A percentile compares a stretch with the other conserved stretches of the same genome.
These are phyloP conservation scores for Automeris io DNA, from an alignment of 2,888 invertebrate species.

Conservation along the genomic window DNA sequence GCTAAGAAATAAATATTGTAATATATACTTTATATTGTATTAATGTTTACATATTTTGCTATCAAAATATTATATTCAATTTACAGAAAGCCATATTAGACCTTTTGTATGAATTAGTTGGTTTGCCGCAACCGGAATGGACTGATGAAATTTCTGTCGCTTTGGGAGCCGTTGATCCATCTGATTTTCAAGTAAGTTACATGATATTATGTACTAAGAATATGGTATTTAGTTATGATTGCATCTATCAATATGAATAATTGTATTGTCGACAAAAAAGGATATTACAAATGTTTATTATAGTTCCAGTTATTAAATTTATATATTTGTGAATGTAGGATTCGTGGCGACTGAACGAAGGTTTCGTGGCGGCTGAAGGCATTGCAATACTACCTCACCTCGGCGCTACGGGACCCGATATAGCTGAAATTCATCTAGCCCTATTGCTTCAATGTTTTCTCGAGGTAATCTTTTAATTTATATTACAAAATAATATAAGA, in stretches of 20 bases:
- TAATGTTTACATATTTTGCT: neutral
- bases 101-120: constrained; percentile 92
- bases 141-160: constrained; percentile 94
- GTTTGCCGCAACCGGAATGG: constrained; percentile 93
- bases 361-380: constrained; percentile 96
- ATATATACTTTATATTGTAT: neutral
- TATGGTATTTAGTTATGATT: neutral
- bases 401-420: constrained; percentile 90
- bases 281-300: too few relatives aligned
- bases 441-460: constrained; percentile 92
- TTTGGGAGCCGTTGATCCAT: constrained; percentile 91
- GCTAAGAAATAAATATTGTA: too few relatives aligned
- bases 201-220: neutral
- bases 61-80: constrained; percentile 6
- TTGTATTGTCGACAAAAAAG: too few relatives aligned
- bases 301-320: too few relatives aligned
- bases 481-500: neutral
- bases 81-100: constrained; percentile 93
- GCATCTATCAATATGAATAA: too few relatives aligned
- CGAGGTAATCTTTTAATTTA: constrained; percentile 65
- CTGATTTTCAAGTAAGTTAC: constrained; percentile 79
- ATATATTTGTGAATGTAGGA: constrained; percentile 63
- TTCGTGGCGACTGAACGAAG: constrained; percentile 92
- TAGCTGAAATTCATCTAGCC: constrained; percentile 93
- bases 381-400: constrained; percentile 90